These are phyloP conservation scores for Oryzias melastigma DNA, from an alignment of 2,113 vertebrate species.

Conservation along the genomic window DNA sequence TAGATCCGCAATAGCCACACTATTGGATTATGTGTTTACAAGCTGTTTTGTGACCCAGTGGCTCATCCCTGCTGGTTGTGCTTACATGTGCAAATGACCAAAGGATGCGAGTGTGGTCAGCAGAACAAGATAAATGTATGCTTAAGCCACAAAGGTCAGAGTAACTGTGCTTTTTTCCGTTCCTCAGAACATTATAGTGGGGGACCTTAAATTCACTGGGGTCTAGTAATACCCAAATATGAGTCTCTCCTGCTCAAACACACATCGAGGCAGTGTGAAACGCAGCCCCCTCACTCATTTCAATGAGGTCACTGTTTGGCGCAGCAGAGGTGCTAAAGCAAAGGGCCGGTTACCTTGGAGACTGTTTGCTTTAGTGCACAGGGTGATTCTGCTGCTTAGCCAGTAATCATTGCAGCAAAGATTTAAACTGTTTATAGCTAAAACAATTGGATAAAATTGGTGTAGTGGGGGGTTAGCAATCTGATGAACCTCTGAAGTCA, in stretches of 20 bases:
- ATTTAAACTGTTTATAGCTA: background rate
- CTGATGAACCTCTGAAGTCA: constrained; percentile 1
- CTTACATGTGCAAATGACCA: background rate
- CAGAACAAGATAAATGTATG: background rate
- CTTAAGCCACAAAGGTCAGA: background rate
- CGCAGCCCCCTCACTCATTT: constrained; percentile 27
- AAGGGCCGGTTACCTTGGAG: constrained; percentile 12
- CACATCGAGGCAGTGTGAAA: constrained; percentile 2
- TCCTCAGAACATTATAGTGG: background rate
- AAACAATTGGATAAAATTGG: background rate
- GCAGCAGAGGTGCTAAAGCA: constrained; percentile 1
- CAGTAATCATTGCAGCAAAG: background rate
- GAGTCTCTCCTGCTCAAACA: constrained; percentile 12
- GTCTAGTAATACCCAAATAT: background rate
- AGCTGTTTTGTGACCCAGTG: background rate
- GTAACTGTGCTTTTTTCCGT: background rate
- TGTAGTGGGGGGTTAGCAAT: background rate
- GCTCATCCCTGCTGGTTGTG: background rate
- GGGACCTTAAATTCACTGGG: background rate
- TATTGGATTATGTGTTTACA: background rate
- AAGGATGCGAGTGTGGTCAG: too few species aligned
- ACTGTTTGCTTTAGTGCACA: constrained; percentile 13
- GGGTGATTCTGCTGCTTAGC: constrained; percentile 7
- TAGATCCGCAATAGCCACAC: background rate
- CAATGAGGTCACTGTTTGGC: constrained; percentile 25